Percentiles rank a stretch among this genome's conserved stretches.
Conservation (phyloP, 53 echinoderm and acorn worm species). For the Paelopatides confundens region DNA sequence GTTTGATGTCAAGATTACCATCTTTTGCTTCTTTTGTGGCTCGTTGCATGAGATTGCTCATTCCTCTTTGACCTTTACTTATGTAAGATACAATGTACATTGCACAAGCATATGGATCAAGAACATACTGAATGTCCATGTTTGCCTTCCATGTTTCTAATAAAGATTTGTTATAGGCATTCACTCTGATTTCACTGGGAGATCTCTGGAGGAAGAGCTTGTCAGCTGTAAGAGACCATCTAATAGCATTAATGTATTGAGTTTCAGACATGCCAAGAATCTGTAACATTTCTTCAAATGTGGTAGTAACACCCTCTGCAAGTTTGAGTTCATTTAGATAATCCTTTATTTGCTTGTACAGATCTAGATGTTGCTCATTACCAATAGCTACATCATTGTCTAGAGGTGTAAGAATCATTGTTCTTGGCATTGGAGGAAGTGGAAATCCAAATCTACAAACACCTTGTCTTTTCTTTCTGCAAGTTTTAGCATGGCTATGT, state of each 20-base stretch:
- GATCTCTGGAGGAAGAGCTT: conserved; percentile 58
- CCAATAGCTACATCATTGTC: background rate
- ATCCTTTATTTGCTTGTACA: conserved; percentile 22
- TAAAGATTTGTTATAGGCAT: conserved; percentile 59
- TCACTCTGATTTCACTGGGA: conserved; percentile 52
- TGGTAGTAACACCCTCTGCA: conserved; percentile 12
- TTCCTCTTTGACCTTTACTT: conserved; percentile 65
- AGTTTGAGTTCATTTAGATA: conserved; percentile 30
- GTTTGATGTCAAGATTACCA: conserved; percentile 29
- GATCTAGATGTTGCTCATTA: background rate
- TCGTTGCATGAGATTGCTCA: conserved; percentile 42
- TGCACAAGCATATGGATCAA: conserved; percentile 61
- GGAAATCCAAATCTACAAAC: conserved; percentile 58
- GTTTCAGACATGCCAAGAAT: conserved; percentile 45
- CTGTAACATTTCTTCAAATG: conserved; percentile 25
- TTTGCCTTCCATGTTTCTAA: conserved; percentile 70
- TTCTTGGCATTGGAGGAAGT: conserved; percentile 43
- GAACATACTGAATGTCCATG: conserved; percentile 54
- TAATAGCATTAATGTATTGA: conserved; percentile 49
- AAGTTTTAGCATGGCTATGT: conserved; percentile 60
- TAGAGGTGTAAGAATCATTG: conserved; percentile 1
- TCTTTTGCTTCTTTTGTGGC: conserved; percentile 59
- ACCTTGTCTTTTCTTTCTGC: conserved; percentile 33
- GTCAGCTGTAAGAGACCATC: conserved; percentile 14
- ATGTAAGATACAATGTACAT: conserved; percentile 69